These are phyloP conservation scores for Vidua chalybeata DNA, from an alignment of 2,113 vertebrate species.

Conservation along the genomic window DNA sequence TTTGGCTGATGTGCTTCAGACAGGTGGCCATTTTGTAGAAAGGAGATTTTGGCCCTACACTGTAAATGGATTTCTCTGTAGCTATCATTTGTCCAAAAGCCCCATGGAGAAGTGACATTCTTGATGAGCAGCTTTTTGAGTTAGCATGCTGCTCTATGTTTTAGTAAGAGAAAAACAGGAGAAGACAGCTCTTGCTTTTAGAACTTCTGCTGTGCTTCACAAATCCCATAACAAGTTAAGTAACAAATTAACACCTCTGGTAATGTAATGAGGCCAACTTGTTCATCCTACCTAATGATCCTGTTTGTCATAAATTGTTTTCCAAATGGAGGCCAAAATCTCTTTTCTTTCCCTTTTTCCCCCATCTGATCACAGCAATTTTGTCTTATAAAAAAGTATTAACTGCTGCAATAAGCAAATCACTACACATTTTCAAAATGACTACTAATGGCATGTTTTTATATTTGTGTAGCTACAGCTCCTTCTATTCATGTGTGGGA, in stretches of 20 bases:
- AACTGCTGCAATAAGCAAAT: not conserved
- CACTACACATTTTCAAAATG: not conserved
- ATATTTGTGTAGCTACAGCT: slow-evolving; percentile 82
- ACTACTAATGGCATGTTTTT: not conserved
- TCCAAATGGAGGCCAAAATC: not conserved
- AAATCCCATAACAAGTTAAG: not conserved
- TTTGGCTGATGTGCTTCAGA: not conserved
- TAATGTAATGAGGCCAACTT: not conserved
- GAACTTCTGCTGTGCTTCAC: not conserved
- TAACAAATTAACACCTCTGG: not conserved
- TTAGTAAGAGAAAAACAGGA: not conserved
- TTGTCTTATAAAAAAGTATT: not conserved
- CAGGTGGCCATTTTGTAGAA: not conserved
- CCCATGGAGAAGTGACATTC: not conserved
- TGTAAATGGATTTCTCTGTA: not conserved
- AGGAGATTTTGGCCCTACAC: slow-evolving; percentile 4
- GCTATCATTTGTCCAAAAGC: not conserved
- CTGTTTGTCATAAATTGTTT: not conserved
- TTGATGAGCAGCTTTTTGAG: not conserved
- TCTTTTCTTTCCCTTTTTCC: not conserved
- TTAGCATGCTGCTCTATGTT: not conserved
- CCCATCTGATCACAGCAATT: not conserved
- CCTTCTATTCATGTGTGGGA: slow-evolving; percentile 98
- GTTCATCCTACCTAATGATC: not conserved
- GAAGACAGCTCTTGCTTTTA: not conserved